Conservation (phyloP, 2,888 invertebrate genomes). For the Cerceris ruficornis region DNA sequence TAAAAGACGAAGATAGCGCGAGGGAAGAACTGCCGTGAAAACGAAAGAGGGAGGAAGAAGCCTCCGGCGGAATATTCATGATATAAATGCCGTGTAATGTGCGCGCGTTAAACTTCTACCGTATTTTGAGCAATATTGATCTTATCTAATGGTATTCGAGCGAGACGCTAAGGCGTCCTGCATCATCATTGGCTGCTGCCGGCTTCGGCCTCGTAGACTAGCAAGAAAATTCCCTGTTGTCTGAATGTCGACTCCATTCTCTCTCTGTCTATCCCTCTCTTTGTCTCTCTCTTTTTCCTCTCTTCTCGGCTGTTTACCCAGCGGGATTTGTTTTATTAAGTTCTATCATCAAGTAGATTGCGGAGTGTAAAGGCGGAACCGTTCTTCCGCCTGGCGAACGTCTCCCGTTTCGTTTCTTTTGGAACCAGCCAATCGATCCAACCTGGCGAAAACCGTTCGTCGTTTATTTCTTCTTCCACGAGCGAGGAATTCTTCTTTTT, state of each 20-base stretch:
- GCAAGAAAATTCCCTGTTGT: slow-evolving; percentile 76
- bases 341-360: slow-evolving; percentile 75
- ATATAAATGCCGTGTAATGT: slow-evolving; percentile 67
- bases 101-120: slow-evolving; percentile 71
- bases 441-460: background rate
- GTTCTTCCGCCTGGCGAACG: slow-evolving; percentile 18
- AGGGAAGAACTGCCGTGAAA: slow-evolving; percentile 44
- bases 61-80: slow-evolving; percentile 69
- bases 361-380: slow-evolving; percentile 60
- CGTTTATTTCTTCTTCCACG: background rate
- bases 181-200: slow-evolving; percentile 63
- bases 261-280: slow-evolving; percentile 42
- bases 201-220: slow-evolving; percentile 49
- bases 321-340: slow-evolving; percentile 80
- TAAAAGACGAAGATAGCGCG: slow-evolving; percentile 31
- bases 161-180: slow-evolving; percentile 60
- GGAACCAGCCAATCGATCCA: background rate
- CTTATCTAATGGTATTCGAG: slow-evolving; percentile 79
- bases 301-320: slow-evolving; percentile 74
- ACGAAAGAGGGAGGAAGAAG: slow-evolving; percentile 62
- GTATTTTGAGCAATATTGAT: slow-evolving; percentile 79
- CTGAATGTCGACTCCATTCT: slow-evolving; percentile 74
- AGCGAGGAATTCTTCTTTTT: background rate
- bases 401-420: background rate
- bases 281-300: too few species aligned